These are phyloP conservation scores for Oreochromis tanganicae DNA, from an alignment of 2,113 vertebrate species.

Conservation along the genomic window DNA sequence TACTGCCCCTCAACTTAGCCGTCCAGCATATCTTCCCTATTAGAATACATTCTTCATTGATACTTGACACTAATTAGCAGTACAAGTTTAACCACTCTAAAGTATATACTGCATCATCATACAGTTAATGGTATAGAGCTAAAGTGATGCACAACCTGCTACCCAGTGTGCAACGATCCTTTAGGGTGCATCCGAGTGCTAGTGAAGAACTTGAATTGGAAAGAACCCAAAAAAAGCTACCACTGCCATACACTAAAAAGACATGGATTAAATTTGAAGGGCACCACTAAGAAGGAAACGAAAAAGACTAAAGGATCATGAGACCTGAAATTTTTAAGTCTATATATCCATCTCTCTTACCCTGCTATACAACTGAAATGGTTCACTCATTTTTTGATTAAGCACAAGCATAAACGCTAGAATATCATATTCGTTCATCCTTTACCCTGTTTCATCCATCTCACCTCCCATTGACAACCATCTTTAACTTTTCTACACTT, in stretches of 20 bases:
- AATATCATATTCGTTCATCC: conserved; percentile 34
- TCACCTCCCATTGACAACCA: background rate
- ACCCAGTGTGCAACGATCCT: background rate
- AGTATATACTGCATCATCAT: background rate
- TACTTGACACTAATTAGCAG: background rate
- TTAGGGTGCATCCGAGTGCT: background rate
- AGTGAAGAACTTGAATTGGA: background rate
- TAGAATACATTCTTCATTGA: background rate
- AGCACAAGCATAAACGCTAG: conserved; percentile 33
- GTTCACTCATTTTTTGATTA: conserved; percentile 23
- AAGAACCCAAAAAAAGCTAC: background rate
- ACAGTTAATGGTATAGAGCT: background rate
- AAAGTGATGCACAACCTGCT: background rate
- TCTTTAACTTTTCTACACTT: conserved; percentile 19
- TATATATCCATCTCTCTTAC: conserved; percentile 22
- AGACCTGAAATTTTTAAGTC: background rate
- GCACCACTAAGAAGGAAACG: background rate
- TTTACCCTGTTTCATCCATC: conserved; percentile 69
- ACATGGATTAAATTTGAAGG: background rate
- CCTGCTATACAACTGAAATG: conserved; percentile 30
- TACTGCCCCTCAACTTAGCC: background rate
- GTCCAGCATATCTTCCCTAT: background rate
- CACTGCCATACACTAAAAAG: background rate
- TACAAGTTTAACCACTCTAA: background rate
- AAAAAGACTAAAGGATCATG: background rate